phyloP scores from a whole-genome alignment of 2,888 invertebrate genomes.

The Lycocerus yunnanus region DNA sequence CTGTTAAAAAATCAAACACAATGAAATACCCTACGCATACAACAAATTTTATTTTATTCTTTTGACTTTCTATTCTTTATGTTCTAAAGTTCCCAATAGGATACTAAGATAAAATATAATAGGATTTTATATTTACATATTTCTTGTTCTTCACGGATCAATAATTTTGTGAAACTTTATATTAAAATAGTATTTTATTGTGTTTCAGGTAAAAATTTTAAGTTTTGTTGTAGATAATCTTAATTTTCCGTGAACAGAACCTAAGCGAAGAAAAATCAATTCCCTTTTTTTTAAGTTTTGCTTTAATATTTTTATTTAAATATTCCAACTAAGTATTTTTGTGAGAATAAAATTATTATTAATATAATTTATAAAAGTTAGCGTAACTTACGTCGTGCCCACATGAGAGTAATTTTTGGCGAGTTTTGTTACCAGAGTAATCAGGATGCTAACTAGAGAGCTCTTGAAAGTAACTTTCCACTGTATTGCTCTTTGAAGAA shows the following conservation, averaged over 20 bases:
- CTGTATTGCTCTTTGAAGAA: constrained; percentile 2
- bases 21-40: not conserved
- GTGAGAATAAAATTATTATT: not conserved
- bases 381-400: not conserved
- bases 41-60: not conserved
- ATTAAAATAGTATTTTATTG: not conserved
- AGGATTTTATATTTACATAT: not conserved
- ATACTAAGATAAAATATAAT: not conserved
- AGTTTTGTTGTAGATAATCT: too few relatives aligned
- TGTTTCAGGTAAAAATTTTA: not conserved
- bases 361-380: not conserved
- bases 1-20: not conserved
- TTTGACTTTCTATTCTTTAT: not conserved
- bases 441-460: not conserved
- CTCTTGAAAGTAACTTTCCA: not conserved
- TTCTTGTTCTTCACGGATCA: not conserved
- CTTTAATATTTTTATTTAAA: too few relatives aligned
- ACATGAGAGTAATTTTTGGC: constrained; percentile 2
- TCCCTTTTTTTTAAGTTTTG: too few relatives aligned
- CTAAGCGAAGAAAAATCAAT: not conserved
- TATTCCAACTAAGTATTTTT: not conserved
- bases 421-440: constrained; percentile 2
- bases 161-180: not conserved
- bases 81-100: not conserved
- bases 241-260: not conserved